Percentiles rank a stretch among this genome's conserved stretches.
phyloP scores from a whole-genome alignment of 2,888 invertebrate genomes.

The Eilema sororculum region DNA sequence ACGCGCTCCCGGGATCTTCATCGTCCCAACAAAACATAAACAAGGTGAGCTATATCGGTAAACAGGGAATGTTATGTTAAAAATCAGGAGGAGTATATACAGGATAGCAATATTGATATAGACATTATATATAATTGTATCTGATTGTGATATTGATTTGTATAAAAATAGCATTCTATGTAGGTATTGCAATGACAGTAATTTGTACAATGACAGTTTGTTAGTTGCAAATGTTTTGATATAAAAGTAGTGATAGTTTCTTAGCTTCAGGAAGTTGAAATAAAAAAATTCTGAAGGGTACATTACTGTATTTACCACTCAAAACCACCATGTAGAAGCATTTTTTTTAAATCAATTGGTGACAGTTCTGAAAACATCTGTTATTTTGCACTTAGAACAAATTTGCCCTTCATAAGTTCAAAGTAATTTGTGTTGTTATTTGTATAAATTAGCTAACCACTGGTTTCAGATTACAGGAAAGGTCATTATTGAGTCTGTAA shows the following conservation, averaged over 20 bases:
- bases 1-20: constrained; percentile 53
- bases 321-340: background rate
- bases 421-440: background rate
- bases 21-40: constrained; percentile 39
- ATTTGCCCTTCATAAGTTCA: background rate
- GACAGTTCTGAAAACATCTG: background rate
- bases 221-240: background rate
- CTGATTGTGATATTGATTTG: constrained; percentile 38
- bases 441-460: background rate
- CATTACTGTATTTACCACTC: no score
- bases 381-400: background rate
- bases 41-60: constrained; percentile 46
- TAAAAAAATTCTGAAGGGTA: background rate
- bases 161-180: constrained; percentile 24
- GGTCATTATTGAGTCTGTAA: background rate
- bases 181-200: background rate
- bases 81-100: background rate
- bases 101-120: constrained; percentile 16
- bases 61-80: background rate
- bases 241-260: background rate
- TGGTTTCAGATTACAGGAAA: background rate
- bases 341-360: background rate
- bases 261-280: background rate
- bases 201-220: constrained; percentile 26
- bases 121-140: constrained; percentile 17